Base-by-base conservation (phyloP, 2,888 invertebrate species). In the Drosophila austrosaltans region DNA sequence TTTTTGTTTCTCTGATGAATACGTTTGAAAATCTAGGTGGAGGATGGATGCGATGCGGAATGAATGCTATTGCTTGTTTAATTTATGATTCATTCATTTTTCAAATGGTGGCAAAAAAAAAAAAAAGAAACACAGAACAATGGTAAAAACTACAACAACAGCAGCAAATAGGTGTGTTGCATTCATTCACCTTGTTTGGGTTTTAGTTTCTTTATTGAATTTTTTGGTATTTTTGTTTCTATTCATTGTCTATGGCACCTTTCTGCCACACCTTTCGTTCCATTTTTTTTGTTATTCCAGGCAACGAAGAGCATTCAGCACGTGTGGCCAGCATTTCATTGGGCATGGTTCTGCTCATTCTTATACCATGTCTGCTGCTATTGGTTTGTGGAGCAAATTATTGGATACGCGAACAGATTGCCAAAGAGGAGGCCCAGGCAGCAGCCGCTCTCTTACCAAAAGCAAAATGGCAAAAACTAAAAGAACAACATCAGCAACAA, bases 221-320 rank as follows among this genome's bases (percentile, higher is more conserved):
- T 16, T 16, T 16, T 16, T 16, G 16, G 16, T 5, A 3, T 36
- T 7, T 53, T 44, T 61, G 12, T 3, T 25, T n/a, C 58, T 44
- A 42, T 42, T 3, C 40, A 72, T 58, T 76, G 75, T 71, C 56
- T 75, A 57, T 77, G 66, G 66, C 69, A 64, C 66, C 60, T 70
- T 75, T 68, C 22, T 57, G 65, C 69, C 48, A 12, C 12, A 67
- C 22, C 22, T 25, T 25, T 22, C 16, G 16, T 16, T 48, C 20
- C 66, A 65, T 32, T 32, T 36, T 36, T 36, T 36, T 36, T 10
- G 1, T 36, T 10, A 10, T 36, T 53, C 66, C 93, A 97, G 97
- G 96, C 86, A 95, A 95, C 80, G 95, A 96, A 91, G 97, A 97
- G 92, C 96, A 96, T 92, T 95, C 95, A 28, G 94, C 96, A 1